These are phyloP conservation scores for Monomorium pharaonis DNA, from an alignment of 1,140 invertebrate genomes.

Conservation along the genomic window DNA sequence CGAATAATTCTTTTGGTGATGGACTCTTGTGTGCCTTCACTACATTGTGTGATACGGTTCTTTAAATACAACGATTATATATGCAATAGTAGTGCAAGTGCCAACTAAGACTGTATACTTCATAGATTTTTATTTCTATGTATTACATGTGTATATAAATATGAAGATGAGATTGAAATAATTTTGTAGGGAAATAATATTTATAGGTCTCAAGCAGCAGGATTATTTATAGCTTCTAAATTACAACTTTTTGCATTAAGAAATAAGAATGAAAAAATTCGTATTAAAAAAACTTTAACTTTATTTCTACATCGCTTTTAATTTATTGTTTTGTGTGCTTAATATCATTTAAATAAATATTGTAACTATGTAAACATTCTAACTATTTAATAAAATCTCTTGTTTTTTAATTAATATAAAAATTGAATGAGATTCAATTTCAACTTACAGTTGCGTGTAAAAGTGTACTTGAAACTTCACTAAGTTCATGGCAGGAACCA, in stretches of 20 bases:
- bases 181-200: neutral
- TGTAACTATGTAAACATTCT: conserved; percentile 38
- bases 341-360: conserved; percentile 49
- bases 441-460: conserved; percentile 81
- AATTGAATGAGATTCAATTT: conserved; percentile 51
- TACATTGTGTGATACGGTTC: conserved; percentile 55
- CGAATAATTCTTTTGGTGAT: conserved; percentile 65
- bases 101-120: conserved; percentile 58
- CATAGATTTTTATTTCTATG: conserved; percentile 15
- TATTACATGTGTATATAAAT: conserved; percentile 23
- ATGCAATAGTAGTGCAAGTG: conserved; percentile 24
- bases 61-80: conserved; percentile 23
- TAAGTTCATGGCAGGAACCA: conserved; percentile 79
- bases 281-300: conserved; percentile 17
- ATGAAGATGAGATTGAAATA: conserved; percentile 22
- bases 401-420: neutral
- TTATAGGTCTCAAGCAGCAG: neutral
- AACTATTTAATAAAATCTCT: conserved; percentile 33
- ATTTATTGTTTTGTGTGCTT: conserved; percentile 53
- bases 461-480: conserved; percentile 81
- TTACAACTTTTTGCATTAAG: neutral
- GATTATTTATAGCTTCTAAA: neutral
- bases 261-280: neutral
- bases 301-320: conserved; percentile 50
- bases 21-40: conserved; percentile 51